These are phyloP conservation scores for Chamaedrilus cognettii DNA, from an alignment of 2,888 invertebrate genomes.

Conservation along the genomic window DNA sequence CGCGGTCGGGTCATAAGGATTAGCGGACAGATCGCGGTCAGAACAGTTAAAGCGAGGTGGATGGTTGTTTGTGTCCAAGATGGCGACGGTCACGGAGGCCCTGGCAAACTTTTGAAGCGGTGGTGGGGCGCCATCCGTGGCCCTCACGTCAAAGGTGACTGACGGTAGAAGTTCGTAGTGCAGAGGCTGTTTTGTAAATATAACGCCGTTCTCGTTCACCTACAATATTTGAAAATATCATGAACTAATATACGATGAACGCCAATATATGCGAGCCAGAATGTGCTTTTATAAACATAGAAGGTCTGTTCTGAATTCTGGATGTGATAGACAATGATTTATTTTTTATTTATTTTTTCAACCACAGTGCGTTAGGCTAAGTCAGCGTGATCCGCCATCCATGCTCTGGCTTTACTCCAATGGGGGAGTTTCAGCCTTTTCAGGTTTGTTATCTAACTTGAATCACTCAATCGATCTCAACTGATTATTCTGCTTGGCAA, in stretches of 20 bases:
- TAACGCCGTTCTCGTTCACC: not conserved
- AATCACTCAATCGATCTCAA: too few relatives aligned
- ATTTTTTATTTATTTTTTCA: not conserved
- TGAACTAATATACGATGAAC: not conserved
- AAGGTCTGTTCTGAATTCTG: too few relatives aligned
- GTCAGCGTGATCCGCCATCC: too few relatives aligned
- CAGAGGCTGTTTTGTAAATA: not conserved
- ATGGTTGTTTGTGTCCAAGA: not conserved
- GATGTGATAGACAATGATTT: not conserved
- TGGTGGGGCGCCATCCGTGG: not conserved
- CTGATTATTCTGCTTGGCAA: too few relatives aligned
- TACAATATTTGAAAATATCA: not conserved
- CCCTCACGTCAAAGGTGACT: not conserved
- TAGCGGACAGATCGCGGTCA: not conserved
- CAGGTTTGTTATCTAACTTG: too few relatives aligned
- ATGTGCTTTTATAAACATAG: too few relatives aligned
- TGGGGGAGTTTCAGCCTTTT: too few relatives aligned
- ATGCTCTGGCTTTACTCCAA: too few relatives aligned
- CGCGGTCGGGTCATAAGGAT: not conserved
- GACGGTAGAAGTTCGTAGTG: not conserved
- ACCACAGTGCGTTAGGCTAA: not conserved
- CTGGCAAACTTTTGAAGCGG: not conserved
- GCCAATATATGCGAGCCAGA: not conserved
- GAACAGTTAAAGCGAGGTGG: not conserved
- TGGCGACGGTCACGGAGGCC: not conserved